Base-by-base conservation (phyloP, 2,113 vertebrate genomes). In the Serilophus lunatus region DNA sequence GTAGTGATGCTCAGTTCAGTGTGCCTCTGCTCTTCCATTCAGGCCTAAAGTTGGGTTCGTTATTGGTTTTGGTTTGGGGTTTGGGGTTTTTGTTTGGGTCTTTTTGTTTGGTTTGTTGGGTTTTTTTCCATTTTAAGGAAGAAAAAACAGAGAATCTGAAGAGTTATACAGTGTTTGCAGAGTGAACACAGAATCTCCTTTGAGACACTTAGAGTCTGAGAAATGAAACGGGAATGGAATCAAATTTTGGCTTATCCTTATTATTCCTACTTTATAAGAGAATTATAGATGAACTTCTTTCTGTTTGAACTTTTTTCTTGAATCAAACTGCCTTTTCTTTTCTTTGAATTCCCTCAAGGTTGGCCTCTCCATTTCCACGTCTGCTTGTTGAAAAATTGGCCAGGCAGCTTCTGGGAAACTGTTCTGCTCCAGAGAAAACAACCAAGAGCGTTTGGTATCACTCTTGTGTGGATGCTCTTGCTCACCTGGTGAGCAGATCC, bases 1-100 rank as follows among this genome's bases (percentile, higher is more conserved):
- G 2, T 0, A 17, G 24, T 0, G 29, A 2, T 5, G 38, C 72
- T 86, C 60, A 1, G 19, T 0, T 10, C 51, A 1, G 0, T 0
- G 6, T 6, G 17, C 40, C n/a, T 59, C 50, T 68, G 53, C 51
- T 29, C 22, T 26, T 24, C 54, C 5, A 3, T 12, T 50, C 36
- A 25, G 31, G 13, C 16, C 57, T 17, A 1, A 49, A 18, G 45
- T 1, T 49, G 33, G 57, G 0, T 5, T 20, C 35, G 7, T 9
- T 42, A 5, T 11, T 47, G 50, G 49, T 11, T 36, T 68, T 22
- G 47, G 23, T 36, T 76, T 65, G 61, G 61, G 47, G 23, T 36
- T 76, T 65, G 61, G 61, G 61, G 20, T 56, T 57, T 63, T 28
- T 33, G 25, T 16, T n/a, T n/a, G n/a, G n/a, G n/a, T n/a, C n/a